Evolutionary conservation across 2,888 invertebrate species (phyloP).

Genomic region (Pardosa pseudoannulata): DNA sequence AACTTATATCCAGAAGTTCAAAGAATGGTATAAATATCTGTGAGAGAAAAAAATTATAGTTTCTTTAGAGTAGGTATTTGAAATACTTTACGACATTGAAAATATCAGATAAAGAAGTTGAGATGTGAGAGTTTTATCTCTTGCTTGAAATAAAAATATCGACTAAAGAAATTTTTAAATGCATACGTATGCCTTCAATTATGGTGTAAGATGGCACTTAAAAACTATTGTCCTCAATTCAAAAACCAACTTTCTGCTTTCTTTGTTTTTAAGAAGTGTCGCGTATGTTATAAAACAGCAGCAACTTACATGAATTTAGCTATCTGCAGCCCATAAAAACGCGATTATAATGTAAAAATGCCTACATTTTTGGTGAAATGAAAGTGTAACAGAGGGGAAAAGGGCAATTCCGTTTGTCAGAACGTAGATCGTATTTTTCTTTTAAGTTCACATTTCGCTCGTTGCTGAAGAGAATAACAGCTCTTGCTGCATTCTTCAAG

Average conservation of each 20-base stretch:
- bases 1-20: no score
- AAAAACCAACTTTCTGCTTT: neutral
- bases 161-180: no score
- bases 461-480: conserved; percentile 35
- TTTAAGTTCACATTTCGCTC: conserved; percentile 23
- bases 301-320: neutral
- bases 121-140: no score
- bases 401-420: conserved; percentile 36
- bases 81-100: no score
- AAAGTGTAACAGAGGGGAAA: conserved; percentile 9
- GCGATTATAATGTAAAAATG: conserved; percentile 1
- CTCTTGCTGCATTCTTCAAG: conserved; percentile 49
- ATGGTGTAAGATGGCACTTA: no score
- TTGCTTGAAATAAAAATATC: no score
- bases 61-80: no score
- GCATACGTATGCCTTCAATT: no score
- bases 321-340: neutral
- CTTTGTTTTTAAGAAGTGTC: neutral
- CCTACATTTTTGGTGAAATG: conserved; percentile 13
- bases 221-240: neutral
- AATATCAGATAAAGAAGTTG: no score
- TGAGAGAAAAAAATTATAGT: no score
- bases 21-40: no score
- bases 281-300: neutral
- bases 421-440: conserved; percentile 48